These are phyloP conservation scores for Macrocentrus cingulum DNA, from an alignment of 1,140 invertebrate genomes.

Conservation along the genomic window DNA sequence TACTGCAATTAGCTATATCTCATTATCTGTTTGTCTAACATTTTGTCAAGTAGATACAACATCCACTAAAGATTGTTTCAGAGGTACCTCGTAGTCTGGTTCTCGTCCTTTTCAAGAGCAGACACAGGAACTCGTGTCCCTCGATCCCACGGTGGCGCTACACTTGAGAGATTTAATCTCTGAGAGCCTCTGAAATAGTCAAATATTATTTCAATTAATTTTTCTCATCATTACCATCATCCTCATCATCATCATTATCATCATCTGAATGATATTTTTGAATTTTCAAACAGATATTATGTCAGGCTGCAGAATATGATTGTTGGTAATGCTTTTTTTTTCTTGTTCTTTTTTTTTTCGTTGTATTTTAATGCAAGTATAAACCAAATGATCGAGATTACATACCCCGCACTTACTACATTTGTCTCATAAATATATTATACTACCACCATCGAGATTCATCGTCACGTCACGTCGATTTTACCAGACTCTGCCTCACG, in stretches of 20 bases:
- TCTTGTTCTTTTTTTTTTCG: no score
- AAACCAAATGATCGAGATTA: background rate
- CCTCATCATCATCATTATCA: background rate
- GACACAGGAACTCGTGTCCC: slow-evolving; percentile 1
- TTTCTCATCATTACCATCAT: background rate
- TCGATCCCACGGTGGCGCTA: slow-evolving; percentile 10
- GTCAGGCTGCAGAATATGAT: background rate
- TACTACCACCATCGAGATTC: background rate
- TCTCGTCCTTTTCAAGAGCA: slow-evolving; percentile 10
- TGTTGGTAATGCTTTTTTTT: no score
- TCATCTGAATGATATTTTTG: background rate
- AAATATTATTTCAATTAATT: background rate
- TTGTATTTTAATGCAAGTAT: no score
- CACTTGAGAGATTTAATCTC: slow-evolving; percentile 1
- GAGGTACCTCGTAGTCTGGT: background rate
- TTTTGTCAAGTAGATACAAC: background rate
- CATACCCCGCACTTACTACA: background rate
- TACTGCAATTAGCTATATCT: no score
- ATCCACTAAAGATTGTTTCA: background rate
- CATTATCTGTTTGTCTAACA: no score
- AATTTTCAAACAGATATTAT: background rate
- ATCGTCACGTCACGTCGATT: background rate
- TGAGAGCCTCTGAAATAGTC: background rate
- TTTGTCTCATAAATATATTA: no score
- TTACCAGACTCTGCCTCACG: background rate